phyloP scores from a whole-genome alignment of 2,797 vertebrate species.

The Hozukius guyotensis region DNA sequence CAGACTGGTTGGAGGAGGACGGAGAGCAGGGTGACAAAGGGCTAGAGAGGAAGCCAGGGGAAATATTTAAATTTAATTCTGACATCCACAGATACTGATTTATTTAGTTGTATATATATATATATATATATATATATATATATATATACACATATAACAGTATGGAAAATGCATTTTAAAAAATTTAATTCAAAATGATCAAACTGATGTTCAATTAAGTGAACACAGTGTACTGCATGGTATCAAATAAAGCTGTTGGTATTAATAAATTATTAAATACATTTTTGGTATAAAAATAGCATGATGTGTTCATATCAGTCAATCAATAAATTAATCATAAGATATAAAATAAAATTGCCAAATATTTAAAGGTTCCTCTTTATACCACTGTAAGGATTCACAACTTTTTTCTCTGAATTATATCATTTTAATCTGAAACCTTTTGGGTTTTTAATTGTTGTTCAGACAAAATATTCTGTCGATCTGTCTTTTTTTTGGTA shows the following conservation, averaged over 20 bases:
- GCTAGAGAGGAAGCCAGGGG: not conserved
- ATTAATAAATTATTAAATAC: fast-evolving
- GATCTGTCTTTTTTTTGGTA: not conserved
- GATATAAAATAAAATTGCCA: not conserved
- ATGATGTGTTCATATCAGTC: not conserved
- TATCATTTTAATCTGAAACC: not conserved
- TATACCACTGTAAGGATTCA: not conserved
- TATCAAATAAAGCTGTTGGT: not conserved
- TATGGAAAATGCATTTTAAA: not conserved
- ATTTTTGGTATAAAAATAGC: too few species aligned
- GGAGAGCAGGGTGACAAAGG: not conserved
- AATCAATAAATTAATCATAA: not conserved
- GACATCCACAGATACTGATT: not conserved
- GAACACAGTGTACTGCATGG: not conserved
- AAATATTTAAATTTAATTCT: constrained; percentile 20
- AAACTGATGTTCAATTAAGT: not conserved
- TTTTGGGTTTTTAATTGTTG: not conserved
- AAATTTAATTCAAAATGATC: not conserved
- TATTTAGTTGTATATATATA: not conserved
- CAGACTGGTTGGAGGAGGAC: not conserved
- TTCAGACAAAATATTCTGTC: not conserved
- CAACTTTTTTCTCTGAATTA: not conserved
- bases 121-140: too few species aligned
- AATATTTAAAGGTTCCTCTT: not conserved
- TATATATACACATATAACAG: too few species aligned